phyloP scores from a whole-genome alignment of 2,113 vertebrate genomes.

The Megaceryle maxima region DNA sequence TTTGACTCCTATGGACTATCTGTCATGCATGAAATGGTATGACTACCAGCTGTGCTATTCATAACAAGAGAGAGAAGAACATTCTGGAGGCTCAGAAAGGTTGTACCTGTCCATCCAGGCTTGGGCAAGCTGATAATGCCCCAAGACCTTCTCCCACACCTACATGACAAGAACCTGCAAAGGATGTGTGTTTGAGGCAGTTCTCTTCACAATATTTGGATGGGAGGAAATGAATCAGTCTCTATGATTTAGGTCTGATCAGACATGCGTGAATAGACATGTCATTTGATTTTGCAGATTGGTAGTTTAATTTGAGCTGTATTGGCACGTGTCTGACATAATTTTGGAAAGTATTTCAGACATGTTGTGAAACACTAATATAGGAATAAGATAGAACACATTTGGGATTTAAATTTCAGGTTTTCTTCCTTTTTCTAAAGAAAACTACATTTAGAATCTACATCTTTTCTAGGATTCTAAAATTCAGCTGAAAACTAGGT shows the following conservation, averaged over 20 bases:
- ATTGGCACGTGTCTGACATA: neutral
- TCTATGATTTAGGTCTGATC: neutral
- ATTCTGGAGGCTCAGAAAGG: neutral
- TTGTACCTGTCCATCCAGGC: neutral
- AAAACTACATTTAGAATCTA: neutral
- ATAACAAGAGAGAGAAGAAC: neutral
- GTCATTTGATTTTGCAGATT: neutral
- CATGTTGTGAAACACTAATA: neutral
- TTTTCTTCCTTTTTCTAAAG: neutral
- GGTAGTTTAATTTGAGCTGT: neutral
- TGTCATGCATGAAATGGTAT: neutral
- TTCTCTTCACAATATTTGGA: neutral
- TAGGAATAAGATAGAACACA: neutral
- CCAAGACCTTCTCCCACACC: neutral
- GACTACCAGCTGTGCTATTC: neutral
- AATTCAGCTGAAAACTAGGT: neutral
- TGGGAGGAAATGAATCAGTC: neutral
- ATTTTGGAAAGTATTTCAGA: neutral
- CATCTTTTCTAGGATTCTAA: neutral
- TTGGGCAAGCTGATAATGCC: neutral
- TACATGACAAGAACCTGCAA: accelerated
- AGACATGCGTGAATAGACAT: neutral
- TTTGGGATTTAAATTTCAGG: neutral
- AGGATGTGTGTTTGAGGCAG: neutral
- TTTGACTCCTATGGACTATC: neutral